phyloP scores from a whole-genome alignment of 2,797 vertebrate species.

The Oreonectes daqikongensis region DNA sequence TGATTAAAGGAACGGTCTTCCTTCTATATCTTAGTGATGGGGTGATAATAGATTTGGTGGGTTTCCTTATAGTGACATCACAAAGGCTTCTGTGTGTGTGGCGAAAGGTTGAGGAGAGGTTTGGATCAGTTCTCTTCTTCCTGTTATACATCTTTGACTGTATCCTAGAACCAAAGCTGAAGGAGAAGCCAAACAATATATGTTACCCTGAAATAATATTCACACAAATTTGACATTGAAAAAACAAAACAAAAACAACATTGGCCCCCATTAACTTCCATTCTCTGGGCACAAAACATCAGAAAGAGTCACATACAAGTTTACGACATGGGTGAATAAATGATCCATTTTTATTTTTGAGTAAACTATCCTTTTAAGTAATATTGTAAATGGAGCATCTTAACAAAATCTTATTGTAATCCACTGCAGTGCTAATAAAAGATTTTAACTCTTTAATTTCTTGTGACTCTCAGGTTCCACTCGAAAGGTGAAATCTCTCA shows the following conservation, averaged over 20 bases:
- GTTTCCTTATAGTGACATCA: conserved; percentile 55
- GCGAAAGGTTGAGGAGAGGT: conserved; percentile 19
- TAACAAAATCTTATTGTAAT: background rate
- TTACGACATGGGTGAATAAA: background rate
- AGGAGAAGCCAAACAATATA: conserved; percentile 46
- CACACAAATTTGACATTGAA: no score
- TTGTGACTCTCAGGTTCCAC: conserved; percentile 74
- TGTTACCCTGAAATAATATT: conserved; percentile 59
- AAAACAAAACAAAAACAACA: no score
- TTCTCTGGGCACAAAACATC: no score
- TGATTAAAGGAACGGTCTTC: conserved; percentile 69
- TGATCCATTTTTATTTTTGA: background rate
- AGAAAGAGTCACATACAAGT: background rate
- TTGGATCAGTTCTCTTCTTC: conserved; percentile 22
- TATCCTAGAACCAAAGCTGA: conserved; percentile 12
- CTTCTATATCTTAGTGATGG: conserved; percentile 56
- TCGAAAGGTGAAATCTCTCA: conserved; percentile 90
- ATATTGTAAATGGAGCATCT: background rate
- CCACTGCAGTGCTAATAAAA: no score
- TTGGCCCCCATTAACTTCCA: no score
- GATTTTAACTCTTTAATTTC: background rate
- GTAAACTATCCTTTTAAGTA: background rate
- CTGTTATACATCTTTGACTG: conserved; percentile 26
- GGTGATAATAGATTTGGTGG: conserved; percentile 59
- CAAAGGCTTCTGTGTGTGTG: conserved; percentile 18